Base-by-base conservation (phyloP, 2,888 invertebrate genomes). In the Ornithoptera priamus region DNA sequence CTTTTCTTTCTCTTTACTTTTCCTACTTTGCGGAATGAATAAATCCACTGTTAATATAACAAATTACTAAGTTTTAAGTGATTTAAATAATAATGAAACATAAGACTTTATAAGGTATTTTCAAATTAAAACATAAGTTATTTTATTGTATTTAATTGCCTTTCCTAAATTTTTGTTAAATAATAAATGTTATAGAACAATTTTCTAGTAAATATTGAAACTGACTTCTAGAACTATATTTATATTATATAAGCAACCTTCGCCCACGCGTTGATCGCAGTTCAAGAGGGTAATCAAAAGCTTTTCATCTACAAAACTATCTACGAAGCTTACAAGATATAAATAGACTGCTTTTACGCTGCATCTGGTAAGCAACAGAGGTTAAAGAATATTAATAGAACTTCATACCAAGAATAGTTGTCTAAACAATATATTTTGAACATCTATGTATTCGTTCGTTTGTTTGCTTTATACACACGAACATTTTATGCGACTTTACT, bases 301-400 rank as follows among this genome's bases (percentile, higher is more conserved):
- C 57, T 58, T 22, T 58, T 58, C 57, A 24, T 58, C 57, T 58
- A n/a, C n/a, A 20, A 20, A 58, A 22, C 57, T 20, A 5, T 57
- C 22, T 58, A 58, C 1, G 57, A 58, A 58, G 20, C 22, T 22
- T n/a, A 24, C 6, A n/a, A 58, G 57, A 58, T 22, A 58, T 58
- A 58, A 58, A 58, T 58, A 58, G 57, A 58, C 57, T 12, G 3
- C 24, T 22, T 58, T 22, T 22, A 12, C 4, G 22, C 12, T 58
- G 20, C 22, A 22, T 58, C 57, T 15, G 57, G 57, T 12, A 24
- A 58, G 57, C 57, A 15, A 12, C 6, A 12, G n/a, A 58, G 12
- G 22, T 58, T 56, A 56, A 56, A 56, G 56, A 56, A 56, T 56
- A 56, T 56, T 20, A 59, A 59, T 46, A 46, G 46, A 46, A 46